Base-by-base conservation (phyloP, 64 coral and sea anemone genomes). In the Pachyseris speciosa region DNA sequence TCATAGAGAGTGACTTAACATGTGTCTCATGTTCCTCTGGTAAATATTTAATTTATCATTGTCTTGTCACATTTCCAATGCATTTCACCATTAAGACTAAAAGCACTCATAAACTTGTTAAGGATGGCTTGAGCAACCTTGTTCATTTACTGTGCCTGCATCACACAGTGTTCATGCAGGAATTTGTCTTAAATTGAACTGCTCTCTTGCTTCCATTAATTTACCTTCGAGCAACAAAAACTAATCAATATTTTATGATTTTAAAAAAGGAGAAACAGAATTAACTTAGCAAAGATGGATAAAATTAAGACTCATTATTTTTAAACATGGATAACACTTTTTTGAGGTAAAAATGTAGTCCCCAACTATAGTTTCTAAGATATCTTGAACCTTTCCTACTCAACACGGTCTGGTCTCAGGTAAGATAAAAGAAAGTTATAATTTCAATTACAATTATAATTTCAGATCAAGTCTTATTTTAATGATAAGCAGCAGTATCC, bases 241-340 rank as follows among this genome's bases (percentile, higher is more conserved):
- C 10, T 26, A 2, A 81, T 81, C 50, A 81, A 81, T 63, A 81
- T 61, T 81, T 81, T 13, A 81, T 81, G 77, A 4, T 42, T 81
- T 58, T 61, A 53, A 40, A 81, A 81, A 48, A 22, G 19, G 32
- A 12, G 15, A 20, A 61, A 15, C 58, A 29, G 16, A 2, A 74
- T 44, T 27, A 25, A 81, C 19, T 81, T 19, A 27, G 53, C 9
- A 81, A 81, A 80, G 58, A 76, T 39, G 34, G 53, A 63, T 60
- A 17, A 77, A 53, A 81, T 22, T 7, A 74, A 44, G 20, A 8
- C 0, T 15, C 52, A 13, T 34, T 37, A 2, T 19, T 4, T 32
- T 17, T 36, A 33, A n/a, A n/a, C n/a, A n/a, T n/a, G n/a, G n/a
- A n/a, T n/a, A n/a, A n/a, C n/a, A n/a, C n/a, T n/a, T n/a, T n/a